phyloP scores from a whole-genome alignment of 2,797 vertebrate genomes.

The Sternarchorhynchus goeldii region DNA sequence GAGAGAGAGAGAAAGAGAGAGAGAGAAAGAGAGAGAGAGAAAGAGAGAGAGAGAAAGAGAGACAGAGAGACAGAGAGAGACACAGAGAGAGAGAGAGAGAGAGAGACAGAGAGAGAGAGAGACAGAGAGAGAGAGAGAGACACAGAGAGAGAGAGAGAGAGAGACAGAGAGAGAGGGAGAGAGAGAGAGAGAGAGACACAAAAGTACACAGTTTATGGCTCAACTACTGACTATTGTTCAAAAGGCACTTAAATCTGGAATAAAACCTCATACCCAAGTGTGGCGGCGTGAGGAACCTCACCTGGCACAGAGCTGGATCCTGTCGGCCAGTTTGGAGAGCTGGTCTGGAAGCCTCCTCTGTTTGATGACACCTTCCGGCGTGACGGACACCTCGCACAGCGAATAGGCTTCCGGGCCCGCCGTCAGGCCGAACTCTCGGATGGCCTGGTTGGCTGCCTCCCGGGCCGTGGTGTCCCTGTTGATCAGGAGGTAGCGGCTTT shows the following conservation, averaged over 20 bases:
- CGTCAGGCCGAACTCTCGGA: slow-evolving; percentile 93
- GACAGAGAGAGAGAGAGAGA: not conserved
- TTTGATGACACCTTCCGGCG: slow-evolving; percentile 96
- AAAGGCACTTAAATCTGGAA: not conserved
- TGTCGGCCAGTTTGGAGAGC: slow-evolving; percentile 94
- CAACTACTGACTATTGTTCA: not conserved
- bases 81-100: not conserved
- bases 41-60: too few species aligned
- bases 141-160: not conserved
- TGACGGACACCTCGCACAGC: slow-evolving; percentile 95
- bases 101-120: not conserved
- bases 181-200: not conserved
- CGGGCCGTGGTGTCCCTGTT: slow-evolving; percentile 97
- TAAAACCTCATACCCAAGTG: not conserved
- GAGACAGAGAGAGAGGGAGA: not conserved
- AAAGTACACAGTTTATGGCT: not conserved
- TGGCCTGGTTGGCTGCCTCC: slow-evolving; percentile 92
- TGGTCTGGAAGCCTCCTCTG: slow-evolving; percentile 95
- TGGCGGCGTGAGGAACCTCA: slow-evolving; percentile 54
- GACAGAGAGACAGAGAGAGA: not conserved
- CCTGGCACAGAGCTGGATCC: slow-evolving; percentile 98
- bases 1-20: too few species aligned
- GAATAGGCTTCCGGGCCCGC: slow-evolving; percentile 90
- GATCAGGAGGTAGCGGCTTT: slow-evolving; percentile 98
- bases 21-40: too few species aligned